These are phyloP conservation scores for Sipunculus nudus DNA, from an alignment of 2,888 invertebrate species.

Conservation along the genomic window DNA sequence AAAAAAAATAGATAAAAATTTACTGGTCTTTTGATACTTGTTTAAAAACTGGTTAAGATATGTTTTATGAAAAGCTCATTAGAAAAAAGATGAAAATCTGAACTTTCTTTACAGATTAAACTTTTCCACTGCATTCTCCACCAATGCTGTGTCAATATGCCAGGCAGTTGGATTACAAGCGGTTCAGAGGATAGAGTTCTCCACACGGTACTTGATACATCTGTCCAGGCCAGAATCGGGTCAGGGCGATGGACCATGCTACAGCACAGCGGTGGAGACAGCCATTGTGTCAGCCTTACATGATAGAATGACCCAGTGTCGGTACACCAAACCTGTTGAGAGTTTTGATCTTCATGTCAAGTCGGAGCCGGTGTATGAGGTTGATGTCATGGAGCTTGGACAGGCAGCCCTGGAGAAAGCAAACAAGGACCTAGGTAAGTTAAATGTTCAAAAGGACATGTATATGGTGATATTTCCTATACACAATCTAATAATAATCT, in stretches of 20 bases:
- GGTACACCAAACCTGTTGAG: constrained; percentile 74
- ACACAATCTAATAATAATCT: too few species aligned
- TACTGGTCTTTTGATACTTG: too few species aligned
- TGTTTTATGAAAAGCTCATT: too few species aligned
- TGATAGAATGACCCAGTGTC: constrained; percentile 92
- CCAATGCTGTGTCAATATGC: constrained; percentile 95
- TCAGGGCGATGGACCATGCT: not conserved
- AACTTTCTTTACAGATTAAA: constrained; percentile 66
- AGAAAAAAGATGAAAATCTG: too few species aligned
- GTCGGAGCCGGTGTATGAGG: constrained; percentile 80
- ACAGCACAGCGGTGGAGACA: not conserved
- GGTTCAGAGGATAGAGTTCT: constrained; percentile 80
- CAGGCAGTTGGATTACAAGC: constrained; percentile 81
- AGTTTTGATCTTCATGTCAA: constrained; percentile 71
- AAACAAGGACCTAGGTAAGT: constrained; percentile 77
- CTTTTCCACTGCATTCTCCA: constrained; percentile 94
- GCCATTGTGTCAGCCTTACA: constrained; percentile 70
- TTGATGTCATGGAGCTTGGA: constrained; percentile 83
- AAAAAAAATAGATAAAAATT: not conserved
- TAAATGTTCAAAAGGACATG: too few species aligned
- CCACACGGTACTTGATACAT: constrained; percentile 71
- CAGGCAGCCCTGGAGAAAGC: constrained; percentile 82
- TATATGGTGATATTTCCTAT: too few species aligned
- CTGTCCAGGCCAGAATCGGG: not conserved
- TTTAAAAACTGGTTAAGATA: too few species aligned